Evolutionary conservation across 2,113 vertebrate genomes (phyloP).

Genomic region (Macaca fascicularis): DNA sequence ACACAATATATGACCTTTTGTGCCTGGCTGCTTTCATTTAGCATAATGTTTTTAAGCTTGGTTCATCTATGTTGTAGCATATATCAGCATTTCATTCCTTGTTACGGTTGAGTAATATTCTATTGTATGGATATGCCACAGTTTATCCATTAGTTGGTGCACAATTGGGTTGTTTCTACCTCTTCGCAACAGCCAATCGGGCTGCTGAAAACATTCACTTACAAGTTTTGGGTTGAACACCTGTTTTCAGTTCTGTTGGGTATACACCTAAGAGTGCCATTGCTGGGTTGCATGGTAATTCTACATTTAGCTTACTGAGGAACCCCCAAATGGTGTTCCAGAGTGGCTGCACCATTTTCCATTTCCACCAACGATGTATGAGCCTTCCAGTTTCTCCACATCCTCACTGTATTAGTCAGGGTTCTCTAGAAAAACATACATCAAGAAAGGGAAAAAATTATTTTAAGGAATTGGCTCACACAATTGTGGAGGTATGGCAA

Average conservation of each 20-base stretch:
- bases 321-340: not conserved
- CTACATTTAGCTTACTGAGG: not conserved
- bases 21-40: not conserved
- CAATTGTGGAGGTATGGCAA: not conserved
- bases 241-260: not conserved
- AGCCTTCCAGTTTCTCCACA: not conserved
- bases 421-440: not conserved
- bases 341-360: not conserved
- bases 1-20: not conserved
- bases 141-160: not conserved
- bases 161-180: not conserved
- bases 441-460: not conserved
- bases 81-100: not conserved
- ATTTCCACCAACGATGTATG: not conserved
- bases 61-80: not conserved
- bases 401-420: not conserved
- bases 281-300: not conserved
- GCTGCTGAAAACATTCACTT: not conserved
- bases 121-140: not conserved
- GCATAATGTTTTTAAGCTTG: not conserved
- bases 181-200: not conserved
- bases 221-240: conserved; percentile 16
- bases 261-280: not conserved
- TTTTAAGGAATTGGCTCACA: not conserved
- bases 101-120: not conserved